Base-by-base conservation (phyloP, 2,113 vertebrate species). In the Pangasianodon hypophthalmus region DNA sequence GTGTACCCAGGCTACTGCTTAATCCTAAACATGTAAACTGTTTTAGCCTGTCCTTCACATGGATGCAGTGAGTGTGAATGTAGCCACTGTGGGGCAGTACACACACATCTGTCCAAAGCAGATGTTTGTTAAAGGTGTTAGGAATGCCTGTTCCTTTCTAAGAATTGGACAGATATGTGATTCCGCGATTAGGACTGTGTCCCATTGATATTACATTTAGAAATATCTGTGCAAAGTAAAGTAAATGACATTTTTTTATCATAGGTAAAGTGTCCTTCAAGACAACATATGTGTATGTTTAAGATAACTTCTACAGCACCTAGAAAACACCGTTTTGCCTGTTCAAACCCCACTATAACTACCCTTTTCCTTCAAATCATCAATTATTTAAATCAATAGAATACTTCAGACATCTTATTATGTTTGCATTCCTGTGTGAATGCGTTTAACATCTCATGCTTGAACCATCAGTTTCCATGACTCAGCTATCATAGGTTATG, bases 41-140 rank as follows among this genome's bases (percentile, higher is more conserved):
- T 75, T 73, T 46, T 26, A 77, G 32, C 69, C 24, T 54, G 60
- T 86, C 84, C 29, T 50, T 73, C 37, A 87, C 32, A 41, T 73
- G 18, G 41, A 83, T 44, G 32, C 29, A 64, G 86, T 84, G 29
- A 73, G 54, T 54, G 67, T 67, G 24, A 80, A n/a, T 71, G 44
- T 83, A 26, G 24, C 85, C 89, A 87, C 89, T 87, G 79, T 26
- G 89, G 62, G 89, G 77, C 89, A 90, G 82, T 73, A 90, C 46
- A 90, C 24, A 83, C 77, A 58, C 73, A 71, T 19, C 32, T 64
- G 87, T 67, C 87, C 41, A 81, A 58, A 58, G 44, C 44, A 88
- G 48, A 81, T 29, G 4, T 52, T 18, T n/a, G 79, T n/a, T 81
- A 10, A 79, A 48, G 21, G 75, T 48, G 21, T 73, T 73, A 41